These are phyloP conservation scores for Tryphoninae sp. DNA, from an alignment of 2,888 invertebrate genomes.

Conservation along the genomic window DNA sequence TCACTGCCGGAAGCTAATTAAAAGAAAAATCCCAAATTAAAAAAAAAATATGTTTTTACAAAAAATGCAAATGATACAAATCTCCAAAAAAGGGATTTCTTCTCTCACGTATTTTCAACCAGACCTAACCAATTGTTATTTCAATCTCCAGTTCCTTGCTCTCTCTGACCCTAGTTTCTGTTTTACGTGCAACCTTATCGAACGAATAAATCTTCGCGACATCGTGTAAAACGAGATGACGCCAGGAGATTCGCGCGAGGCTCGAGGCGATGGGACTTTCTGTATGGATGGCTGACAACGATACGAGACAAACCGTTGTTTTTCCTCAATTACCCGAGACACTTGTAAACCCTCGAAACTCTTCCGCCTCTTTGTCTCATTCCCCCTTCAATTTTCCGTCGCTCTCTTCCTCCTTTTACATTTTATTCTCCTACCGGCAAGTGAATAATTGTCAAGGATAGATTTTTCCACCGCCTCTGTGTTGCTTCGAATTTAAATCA, in stretches of 20 bases:
- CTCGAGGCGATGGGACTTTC: neutral
- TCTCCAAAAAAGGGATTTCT: no score
- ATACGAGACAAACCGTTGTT: neutral
- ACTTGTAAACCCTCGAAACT: neutral
- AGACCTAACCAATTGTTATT: no score
- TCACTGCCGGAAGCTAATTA: no score
- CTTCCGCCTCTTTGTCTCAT: slow-evolving; percentile 8
- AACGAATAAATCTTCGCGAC: slow-evolving; percentile 24
- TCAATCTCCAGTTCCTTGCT: neutral
- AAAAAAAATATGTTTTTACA: no score
- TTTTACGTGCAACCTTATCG: slow-evolving; percentile 10
- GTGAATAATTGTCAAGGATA: slow-evolving; percentile 33
- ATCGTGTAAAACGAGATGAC: slow-evolving; percentile 13
- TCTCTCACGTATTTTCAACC: no score
- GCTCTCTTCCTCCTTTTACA: slow-evolving; percentile 1
- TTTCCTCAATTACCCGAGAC: slow-evolving; percentile 2
- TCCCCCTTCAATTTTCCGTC: slow-evolving; percentile 8
- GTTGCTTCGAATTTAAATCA: slow-evolving; percentile 16
- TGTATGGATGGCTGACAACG: neutral
- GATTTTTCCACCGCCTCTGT: slow-evolving; percentile 24
- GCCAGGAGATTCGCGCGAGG: slow-evolving; percentile 44
- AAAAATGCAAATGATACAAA: no score
- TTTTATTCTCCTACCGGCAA: neutral
- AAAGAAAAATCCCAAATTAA: no score
- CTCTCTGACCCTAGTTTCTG: slow-evolving; percentile 20